These are phyloP conservation scores for Takifugu rubripes DNA, from an alignment of 2,797 vertebrate genomes.

Conservation along the genomic window DNA sequence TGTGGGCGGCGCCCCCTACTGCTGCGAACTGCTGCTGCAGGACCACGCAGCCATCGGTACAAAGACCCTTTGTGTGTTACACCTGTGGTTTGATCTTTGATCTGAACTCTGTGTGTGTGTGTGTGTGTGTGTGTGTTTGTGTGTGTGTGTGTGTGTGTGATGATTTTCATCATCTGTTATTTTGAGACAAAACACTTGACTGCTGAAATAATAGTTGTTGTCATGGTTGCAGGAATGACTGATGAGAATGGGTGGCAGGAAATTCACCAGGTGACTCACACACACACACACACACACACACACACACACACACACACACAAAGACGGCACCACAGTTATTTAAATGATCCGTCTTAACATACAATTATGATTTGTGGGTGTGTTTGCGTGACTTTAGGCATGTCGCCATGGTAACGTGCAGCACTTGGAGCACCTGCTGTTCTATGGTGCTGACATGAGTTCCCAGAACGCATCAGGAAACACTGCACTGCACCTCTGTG, in stretches of 20 bases:
- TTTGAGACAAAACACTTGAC: slow-evolving; percentile 9
- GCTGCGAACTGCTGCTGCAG: slow-evolving; percentile 92
- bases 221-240: slow-evolving; percentile 78
- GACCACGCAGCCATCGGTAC: slow-evolving; percentile 86
- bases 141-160: too few species aligned
- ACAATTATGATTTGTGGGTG: slow-evolving; percentile 2
- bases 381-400: slow-evolving; percentile 72
- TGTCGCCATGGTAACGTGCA: slow-evolving; percentile 98
- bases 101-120: slow-evolving; percentile 5
- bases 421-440: slow-evolving; percentile 86
- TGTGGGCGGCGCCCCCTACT: slow-evolving; percentile 94
- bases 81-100: neutral
- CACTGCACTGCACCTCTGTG: slow-evolving; percentile 93
- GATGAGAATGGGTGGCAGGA: slow-evolving; percentile 98
- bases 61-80: neutral
- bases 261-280: slow-evolving; percentile 87
- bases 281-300: too few species aligned
- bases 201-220: slow-evolving; percentile 34
- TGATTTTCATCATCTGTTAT: neutral
- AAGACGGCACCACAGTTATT: neutral
- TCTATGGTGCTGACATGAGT: slow-evolving; percentile 77
- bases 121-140: slow-evolving; percentile 67
- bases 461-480: slow-evolving; percentile 98
- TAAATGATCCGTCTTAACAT: neutral
- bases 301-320: too few species aligned